Conservation (phyloP, 2,888 invertebrate species). For the Smittia sp. region DNA sequence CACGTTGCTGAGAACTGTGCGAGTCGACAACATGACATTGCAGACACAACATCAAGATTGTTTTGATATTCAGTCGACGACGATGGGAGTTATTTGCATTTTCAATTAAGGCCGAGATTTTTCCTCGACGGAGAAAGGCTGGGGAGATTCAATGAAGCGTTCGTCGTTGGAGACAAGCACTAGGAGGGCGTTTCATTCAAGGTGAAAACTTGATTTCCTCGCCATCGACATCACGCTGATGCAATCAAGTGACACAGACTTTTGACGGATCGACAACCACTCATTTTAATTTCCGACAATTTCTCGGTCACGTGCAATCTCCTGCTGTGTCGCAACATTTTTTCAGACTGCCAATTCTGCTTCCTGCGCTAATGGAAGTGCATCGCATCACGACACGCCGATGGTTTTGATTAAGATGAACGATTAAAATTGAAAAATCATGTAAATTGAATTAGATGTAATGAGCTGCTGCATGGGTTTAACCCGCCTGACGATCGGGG, state of each 20-base stretch:
- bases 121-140: no score
- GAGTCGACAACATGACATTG: slow-evolving; percentile 34
- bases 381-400: slow-evolving; percentile 13
- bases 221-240: slow-evolving; percentile 31
- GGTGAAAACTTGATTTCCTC: no score
- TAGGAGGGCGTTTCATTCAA: no score
- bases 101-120: slow-evolving; percentile 28
- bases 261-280: slow-evolving; percentile 32
- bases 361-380: slow-evolving; percentile 37
- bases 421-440: slow-evolving; percentile 41
- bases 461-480: slow-evolving; percentile 29
- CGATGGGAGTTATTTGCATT: slow-evolving; percentile 33
- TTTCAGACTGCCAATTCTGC: slow-evolving; percentile 35
- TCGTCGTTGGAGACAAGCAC: no score
- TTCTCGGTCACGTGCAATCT: slow-evolving; percentile 38
- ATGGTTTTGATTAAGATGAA: slow-evolving; percentile 40
- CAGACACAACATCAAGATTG: slow-evolving; percentile 33
- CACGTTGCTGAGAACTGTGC: slow-evolving; percentile 19
- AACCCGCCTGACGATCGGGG: background rate
- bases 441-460: slow-evolving; percentile 34
- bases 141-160: no score
- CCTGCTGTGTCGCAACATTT: slow-evolving; percentile 30
- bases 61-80: slow-evolving; percentile 14
- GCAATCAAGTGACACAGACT: slow-evolving; percentile 28
- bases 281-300: slow-evolving; percentile 38